phyloP scores from a whole-genome alignment of 2,888 invertebrate genomes.

The Leistus spinibarbis region DNA sequence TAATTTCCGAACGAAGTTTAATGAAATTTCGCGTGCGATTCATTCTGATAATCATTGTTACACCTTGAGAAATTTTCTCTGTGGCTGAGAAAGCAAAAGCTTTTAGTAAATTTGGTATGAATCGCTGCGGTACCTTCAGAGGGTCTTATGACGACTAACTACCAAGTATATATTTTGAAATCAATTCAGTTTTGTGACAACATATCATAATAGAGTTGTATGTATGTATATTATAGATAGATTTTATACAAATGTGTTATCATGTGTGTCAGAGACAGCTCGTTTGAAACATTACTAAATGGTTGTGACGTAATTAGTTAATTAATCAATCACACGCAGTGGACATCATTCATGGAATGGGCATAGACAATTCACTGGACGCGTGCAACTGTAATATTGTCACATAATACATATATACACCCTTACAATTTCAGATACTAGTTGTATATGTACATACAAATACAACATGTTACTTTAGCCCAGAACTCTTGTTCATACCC shows the following conservation, averaged over 20 bases:
- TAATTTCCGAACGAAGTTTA: no score
- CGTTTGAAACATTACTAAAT: slow-evolving; percentile 20
- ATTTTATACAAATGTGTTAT: background rate
- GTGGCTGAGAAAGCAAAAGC: no score
- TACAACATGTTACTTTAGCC: background rate
- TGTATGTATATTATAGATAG: background rate
- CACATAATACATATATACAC: background rate
- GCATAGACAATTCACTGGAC: background rate
- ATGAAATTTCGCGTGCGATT: no score
- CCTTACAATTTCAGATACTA: slow-evolving; percentile 1
- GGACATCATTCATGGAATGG: background rate
- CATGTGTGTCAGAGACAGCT: slow-evolving; percentile 9
- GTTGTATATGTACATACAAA: background rate
- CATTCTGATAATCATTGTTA: no score
- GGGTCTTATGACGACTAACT: no score
- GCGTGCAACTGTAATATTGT: background rate
- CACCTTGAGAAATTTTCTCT: no score
- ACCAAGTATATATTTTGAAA: no score
- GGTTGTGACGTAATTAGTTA: slow-evolving; percentile 18
- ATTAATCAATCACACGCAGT: slow-evolving; percentile 23
- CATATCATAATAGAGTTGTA: background rate
- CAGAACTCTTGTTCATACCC: background rate
- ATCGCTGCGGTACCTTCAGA: no score
- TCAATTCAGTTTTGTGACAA: no score
- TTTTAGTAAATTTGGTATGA: no score